A percentile compares a stretch with the other conserved stretches of the same genome.
Conservation (phyloP, 2,797 vertebrate genomes). For the Cossypha caffra region DNA sequence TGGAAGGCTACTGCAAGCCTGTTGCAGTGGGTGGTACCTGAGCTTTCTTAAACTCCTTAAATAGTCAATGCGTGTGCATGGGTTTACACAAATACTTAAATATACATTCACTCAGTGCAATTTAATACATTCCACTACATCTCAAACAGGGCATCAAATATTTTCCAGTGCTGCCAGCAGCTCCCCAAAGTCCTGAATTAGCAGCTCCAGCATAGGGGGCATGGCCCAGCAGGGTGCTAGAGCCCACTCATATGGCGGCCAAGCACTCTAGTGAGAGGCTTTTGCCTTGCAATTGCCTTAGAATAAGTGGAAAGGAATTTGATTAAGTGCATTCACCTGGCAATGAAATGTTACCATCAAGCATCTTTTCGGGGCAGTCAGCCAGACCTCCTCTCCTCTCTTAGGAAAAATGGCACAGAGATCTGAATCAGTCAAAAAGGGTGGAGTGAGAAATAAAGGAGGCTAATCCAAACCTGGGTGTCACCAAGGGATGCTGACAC, state of each 20-base stretch:
- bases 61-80: background rate
- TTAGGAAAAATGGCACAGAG: background rate
- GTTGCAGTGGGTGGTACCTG: rapidly evolving
- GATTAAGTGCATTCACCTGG: background rate
- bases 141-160: background rate
- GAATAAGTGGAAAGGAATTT: background rate
- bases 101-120: background rate
- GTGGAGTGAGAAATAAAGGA: background rate
- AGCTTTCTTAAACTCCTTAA: background rate
- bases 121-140: background rate
- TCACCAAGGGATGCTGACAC: background rate
- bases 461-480: background rate
- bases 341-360: background rate
- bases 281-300: background rate
- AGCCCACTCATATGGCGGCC: background rate
- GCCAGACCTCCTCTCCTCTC: background rate
- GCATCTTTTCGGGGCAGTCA: background rate
- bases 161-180: background rate
- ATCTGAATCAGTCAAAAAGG: background rate
- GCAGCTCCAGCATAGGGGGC: background rate
- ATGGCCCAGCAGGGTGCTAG: background rate
- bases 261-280: background rate
- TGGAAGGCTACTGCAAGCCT: background rate
- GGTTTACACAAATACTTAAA: background rate
- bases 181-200: background rate